Percentiles rank a stretch among this genome's conserved stretches.
phyloP scores from a whole-genome alignment of 2,888 invertebrate genomes.

The Allolobophora icterica region DNA sequence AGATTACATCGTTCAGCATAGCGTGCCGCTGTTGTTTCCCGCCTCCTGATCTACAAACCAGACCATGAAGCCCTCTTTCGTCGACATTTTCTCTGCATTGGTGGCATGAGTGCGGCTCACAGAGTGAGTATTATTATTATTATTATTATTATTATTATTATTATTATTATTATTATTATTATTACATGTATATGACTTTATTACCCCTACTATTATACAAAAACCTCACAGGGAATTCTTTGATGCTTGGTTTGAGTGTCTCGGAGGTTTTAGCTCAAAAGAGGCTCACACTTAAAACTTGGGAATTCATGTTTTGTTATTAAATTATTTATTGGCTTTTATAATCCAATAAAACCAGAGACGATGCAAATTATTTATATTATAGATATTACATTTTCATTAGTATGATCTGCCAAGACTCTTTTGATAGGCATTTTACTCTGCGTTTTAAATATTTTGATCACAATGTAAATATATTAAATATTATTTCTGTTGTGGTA shows the following conservation, averaged over 20 bases:
- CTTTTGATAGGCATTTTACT: constrained; percentile 1
- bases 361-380: background rate
- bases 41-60: no score
- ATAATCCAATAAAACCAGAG: background rate
- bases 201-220: background rate
- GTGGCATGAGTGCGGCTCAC: no score
- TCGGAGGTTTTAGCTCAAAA: background rate
- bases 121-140: no score
- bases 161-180: background rate
- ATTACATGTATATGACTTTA: background rate
- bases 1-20: no score
- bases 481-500: background rate
- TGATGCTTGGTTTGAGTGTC: background rate
- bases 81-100: no score
- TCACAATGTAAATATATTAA: background rate
- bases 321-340: constrained; percentile 8
- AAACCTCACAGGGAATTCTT: background rate
- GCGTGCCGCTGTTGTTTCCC: no score
- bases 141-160: background rate
- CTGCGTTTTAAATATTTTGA: constrained; percentile 14
- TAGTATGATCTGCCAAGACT: constrained; percentile 9
- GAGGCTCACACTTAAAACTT: background rate
- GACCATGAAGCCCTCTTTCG: no score
- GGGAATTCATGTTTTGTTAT: background rate
- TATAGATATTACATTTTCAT: background rate